These are phyloP conservation scores for Ammodytes dubius DNA, from an alignment of 2,113 vertebrate species.

Conservation along the genomic window DNA sequence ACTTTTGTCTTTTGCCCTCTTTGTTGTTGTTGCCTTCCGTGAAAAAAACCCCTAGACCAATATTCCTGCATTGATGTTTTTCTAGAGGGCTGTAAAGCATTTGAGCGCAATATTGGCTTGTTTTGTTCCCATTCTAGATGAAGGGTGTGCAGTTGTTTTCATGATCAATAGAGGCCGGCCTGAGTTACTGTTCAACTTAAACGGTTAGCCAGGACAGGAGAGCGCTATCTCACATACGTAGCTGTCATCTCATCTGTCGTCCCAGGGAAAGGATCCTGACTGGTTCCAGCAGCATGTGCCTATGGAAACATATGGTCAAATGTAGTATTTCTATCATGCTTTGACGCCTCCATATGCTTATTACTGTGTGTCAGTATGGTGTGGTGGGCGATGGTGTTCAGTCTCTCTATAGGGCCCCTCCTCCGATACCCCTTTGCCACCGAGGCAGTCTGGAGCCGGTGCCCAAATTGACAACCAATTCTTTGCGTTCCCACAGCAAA, in stretches of 20 bases:
- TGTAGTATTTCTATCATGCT: conserved; percentile 35
- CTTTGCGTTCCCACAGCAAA: no score
- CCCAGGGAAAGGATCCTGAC: neutral
- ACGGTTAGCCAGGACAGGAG: conserved; percentile 48
- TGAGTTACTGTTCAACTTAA: conserved; percentile 63
- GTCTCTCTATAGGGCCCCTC: no score
- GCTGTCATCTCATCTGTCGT: conserved; percentile 43
- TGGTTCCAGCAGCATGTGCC: conserved; percentile 6
- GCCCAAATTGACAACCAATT: no score
- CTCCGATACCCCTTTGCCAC: no score
- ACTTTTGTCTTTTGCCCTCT: conserved; percentile 37
- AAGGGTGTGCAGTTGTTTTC: conserved; percentile 73
- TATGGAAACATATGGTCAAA: conserved; percentile 53
- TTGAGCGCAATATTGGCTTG: conserved; percentile 74
- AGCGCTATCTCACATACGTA: conserved; percentile 37
- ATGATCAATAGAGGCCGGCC: conserved; percentile 72
- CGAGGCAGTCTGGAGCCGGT: no score
- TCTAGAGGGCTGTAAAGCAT: conserved; percentile 81
- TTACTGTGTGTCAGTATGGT: conserved; percentile 6
- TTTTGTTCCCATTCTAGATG: conserved; percentile 74
- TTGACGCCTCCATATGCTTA: conserved; percentile 38
- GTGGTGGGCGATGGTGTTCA: neutral
- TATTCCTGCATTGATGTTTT: conserved; percentile 78
- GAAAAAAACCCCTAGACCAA: conserved; percentile 71
- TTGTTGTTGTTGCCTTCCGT: conserved; percentile 48